Evolutionary conservation across 2,888 invertebrate genomes (phyloP).

Genomic region (Cyclophora albipunctata): DNA sequence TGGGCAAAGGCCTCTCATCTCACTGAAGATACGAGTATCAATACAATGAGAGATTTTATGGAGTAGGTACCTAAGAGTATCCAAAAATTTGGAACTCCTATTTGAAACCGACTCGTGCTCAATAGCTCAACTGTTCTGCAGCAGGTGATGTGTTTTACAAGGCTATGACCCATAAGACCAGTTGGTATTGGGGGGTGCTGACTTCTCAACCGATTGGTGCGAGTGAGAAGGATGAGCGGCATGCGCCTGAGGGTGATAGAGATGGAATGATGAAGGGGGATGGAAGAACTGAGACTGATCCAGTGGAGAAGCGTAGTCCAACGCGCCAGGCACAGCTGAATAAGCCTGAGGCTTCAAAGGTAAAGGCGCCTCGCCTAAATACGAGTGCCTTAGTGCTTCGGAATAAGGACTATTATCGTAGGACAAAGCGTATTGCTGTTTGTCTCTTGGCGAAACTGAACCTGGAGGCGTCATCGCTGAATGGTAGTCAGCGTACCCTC

Average conservation of each 20-base stretch:
- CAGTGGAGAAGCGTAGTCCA: conserved; percentile 79
- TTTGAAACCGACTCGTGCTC: not conserved
- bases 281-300: conserved; percentile 93
- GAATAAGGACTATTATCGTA: conserved; percentile 78
- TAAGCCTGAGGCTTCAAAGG: conserved; percentile 94
- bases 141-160: conserved; percentile 17
- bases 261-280: conserved; percentile 85
- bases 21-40: too few species aligned
- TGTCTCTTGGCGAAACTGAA: conserved; percentile 96
- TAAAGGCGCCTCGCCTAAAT: conserved; percentile 74
- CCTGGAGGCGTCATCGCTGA: conserved; percentile 97
- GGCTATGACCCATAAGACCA: conserved; percentile 89
- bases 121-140: conserved; percentile 1
- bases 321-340: conserved; percentile 81
- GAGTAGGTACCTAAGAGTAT: conserved; percentile 1
- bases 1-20: too few species aligned
- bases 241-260: conserved; percentile 84
- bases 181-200: conserved; percentile 80
- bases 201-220: conserved; percentile 74
- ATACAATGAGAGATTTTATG: too few species aligned
- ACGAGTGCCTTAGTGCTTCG: conserved; percentile 75
- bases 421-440: conserved; percentile 76
- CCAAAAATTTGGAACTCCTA: not conserved
- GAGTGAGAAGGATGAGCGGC: conserved; percentile 60
- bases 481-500: conserved; percentile 87